These are phyloP conservation scores for Crioceris asparagi DNA, from an alignment of 2,888 invertebrate species.

Conservation along the genomic window DNA sequence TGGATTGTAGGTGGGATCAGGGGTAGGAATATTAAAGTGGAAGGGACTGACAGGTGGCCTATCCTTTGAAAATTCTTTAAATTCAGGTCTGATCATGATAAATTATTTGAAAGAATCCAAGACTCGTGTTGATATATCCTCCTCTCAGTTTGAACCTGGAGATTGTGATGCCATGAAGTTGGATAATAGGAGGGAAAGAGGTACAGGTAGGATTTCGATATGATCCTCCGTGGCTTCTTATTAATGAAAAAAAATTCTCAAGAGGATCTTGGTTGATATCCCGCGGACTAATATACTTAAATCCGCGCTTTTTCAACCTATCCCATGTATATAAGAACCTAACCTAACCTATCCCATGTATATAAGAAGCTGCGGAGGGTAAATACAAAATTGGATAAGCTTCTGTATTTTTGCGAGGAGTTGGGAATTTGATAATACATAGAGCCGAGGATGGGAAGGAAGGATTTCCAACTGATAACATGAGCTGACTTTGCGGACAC, in stretches of 20 bases:
- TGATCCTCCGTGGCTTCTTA: conserved; percentile 13
- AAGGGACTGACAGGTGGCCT: no score
- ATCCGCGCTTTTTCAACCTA: no score
- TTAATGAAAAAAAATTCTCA: conserved; percentile 14
- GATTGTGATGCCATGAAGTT: conserved; percentile 15
- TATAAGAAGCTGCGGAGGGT: no score
- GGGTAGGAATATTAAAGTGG: no score
- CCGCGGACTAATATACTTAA: conserved; percentile 7
- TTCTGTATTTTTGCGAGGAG: no score
- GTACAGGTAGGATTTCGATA: conserved; percentile 15
- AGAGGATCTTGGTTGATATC: conserved; percentile 16
- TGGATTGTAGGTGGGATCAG: background rate
- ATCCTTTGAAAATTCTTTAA: no score
- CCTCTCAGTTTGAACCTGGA: conserved; percentile 12
- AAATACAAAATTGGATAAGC: no score
- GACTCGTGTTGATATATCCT: conserved; percentile 7
- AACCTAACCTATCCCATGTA: no score
- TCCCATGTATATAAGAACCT: no score
- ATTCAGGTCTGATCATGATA: background rate
- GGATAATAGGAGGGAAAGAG: conserved; percentile 14
- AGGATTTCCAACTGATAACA: conserved; percentile 11
- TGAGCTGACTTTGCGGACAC: conserved; percentile 10
- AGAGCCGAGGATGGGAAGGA: conserved; percentile 6
- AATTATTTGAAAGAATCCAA: conserved; percentile 9
- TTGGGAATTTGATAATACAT: no score